These are phyloP conservation scores for Lota lota DNA, from an alignment of 2,113 vertebrate species.

Conservation along the genomic window DNA sequence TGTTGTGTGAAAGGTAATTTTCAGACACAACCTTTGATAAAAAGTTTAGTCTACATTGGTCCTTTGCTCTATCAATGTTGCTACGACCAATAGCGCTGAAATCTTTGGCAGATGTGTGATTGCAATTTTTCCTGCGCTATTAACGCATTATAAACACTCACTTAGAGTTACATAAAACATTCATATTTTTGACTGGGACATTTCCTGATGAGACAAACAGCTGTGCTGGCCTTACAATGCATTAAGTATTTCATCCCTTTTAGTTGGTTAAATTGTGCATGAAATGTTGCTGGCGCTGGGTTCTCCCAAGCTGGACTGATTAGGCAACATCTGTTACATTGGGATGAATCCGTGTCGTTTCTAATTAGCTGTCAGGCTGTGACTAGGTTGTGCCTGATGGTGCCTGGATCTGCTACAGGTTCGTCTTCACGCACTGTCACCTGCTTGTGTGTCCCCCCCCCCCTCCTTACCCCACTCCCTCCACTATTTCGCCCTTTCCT, in stretches of 20 bases:
- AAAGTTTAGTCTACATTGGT: slow-evolving; percentile 49
- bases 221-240: slow-evolving; percentile 99
- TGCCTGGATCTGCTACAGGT: slow-evolving; percentile 95
- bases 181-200: slow-evolving; percentile 87
- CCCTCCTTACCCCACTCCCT: slow-evolving; percentile 72
- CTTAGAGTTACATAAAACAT: slow-evolving; percentile 99
- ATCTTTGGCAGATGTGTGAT: slow-evolving; percentile 83
- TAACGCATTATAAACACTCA: slow-evolving; percentile 99
- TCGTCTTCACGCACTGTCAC: slow-evolving; percentile 93
- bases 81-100: slow-evolving; percentile 58
- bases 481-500: slow-evolving; percentile 24
- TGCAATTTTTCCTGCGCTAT: slow-evolving; percentile 90
- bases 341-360: slow-evolving; percentile 99
- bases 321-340: slow-evolving; percentile 99
- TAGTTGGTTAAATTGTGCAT: slow-evolving; percentile 99
- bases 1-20: slow-evolving; percentile 24
- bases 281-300: slow-evolving; percentile 99
- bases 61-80: slow-evolving; percentile 46
- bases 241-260: slow-evolving; percentile 99
- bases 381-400: slow-evolving; percentile 98
- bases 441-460: slow-evolving; percentile 82
- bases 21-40: slow-evolving; percentile 12
- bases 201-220: slow-evolving; percentile 98
- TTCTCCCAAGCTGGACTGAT: slow-evolving; percentile 98
- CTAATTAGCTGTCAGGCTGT: slow-evolving; percentile 99